Conservation (phyloP, 2,113 vertebrate species). For the Oncorhynchus masou region DNA sequence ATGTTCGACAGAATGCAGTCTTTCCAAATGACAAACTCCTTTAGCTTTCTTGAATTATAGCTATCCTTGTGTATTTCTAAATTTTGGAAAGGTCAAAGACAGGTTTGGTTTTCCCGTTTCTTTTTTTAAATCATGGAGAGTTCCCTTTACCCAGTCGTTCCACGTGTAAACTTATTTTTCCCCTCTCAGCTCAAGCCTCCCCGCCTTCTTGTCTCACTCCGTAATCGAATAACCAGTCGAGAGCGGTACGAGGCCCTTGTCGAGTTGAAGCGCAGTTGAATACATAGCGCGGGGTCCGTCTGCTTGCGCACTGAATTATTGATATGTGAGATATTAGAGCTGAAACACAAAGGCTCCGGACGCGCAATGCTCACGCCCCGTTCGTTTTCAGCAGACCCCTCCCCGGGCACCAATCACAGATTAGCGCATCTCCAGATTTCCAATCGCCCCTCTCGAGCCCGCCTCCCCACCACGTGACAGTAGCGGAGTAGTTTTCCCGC, state of each 20-base stretch:
- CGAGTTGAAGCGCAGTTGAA: conserved; percentile 69
- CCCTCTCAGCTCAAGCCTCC: conserved; percentile 29
- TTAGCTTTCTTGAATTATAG: too few relatives aligned
- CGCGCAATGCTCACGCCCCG: conserved; percentile 60
- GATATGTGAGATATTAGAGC: conserved; percentile 80
- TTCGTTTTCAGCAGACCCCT: conserved; percentile 19
- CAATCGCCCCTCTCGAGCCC: background rate
- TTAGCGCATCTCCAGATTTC: background rate
- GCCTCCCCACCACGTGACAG: background rate
- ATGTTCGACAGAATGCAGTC: background rate
- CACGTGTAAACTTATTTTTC: conserved; percentile 25
- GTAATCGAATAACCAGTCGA: conserved; percentile 53
- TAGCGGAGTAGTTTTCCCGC: background rate
- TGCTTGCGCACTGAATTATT: conserved; percentile 81
- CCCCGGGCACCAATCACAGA: background rate
- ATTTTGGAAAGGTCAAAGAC: background rate
- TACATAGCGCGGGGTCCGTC: conserved; percentile 79
- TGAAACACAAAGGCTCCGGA: conserved; percentile 80
- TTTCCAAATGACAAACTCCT: background rate
- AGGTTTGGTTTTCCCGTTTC: background rate
- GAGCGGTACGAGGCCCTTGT: conserved; percentile 70
- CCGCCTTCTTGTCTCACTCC: conserved; percentile 55
- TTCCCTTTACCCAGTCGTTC: conserved; percentile 22
- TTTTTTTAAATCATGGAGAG: conserved; percentile 2
- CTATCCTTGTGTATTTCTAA: background rate